Base-by-base conservation (phyloP, 2,113 vertebrate genomes). In the Hippocampus comes region DNA sequence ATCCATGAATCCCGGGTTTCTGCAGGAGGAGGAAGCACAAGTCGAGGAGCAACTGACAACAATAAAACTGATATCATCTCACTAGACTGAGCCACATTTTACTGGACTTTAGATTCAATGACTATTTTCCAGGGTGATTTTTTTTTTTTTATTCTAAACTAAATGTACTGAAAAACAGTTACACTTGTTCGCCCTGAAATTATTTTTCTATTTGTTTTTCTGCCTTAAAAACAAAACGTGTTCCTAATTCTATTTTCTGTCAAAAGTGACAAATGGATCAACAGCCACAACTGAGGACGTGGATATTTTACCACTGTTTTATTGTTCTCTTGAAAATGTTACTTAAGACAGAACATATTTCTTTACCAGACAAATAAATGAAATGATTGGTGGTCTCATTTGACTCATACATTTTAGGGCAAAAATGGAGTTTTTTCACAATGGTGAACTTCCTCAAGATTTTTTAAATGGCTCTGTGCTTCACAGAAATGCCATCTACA, bases 21-120 rank as follows among this genome's bases (percentile, higher is more conserved):
- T 80, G 91, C 93, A 2, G 94, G 93, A 79, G 82, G 86, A 42
- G 91, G 91, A 7, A 85, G 90, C 4, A 49, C 60, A 0, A 1
- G 27, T 0, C 70, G 75, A 18, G 83, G 78, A 12, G 85, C 66
- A 42, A 42, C 81, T 0, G 78, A 88, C 67, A 86, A 88, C 80
- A 84, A 79, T 30, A 90, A 94, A 73, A 95, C 95, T 0, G 96
- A 98, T 67, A 94, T 98, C 83, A 98, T 98, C 90, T 97, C 96
- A 10, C 85, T 98, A 85, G 96, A 98, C 90, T 98, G 88, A 92
- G 60, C 43, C 68, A 1, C 51, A 9, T 21, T 63, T 12, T 42
- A 12, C 71, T 67, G 67, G 57, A 75, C 70, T 66, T 68, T 68
- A 21, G 17, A 63, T 63, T 30, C 72, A 63, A 56, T 66, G 10